Percentiles rank a stretch among this genome's conserved stretches.
These are phyloP conservation scores for Muscicapa striata DNA, from an alignment of 2,797 vertebrate species.

Conservation along the genomic window DNA sequence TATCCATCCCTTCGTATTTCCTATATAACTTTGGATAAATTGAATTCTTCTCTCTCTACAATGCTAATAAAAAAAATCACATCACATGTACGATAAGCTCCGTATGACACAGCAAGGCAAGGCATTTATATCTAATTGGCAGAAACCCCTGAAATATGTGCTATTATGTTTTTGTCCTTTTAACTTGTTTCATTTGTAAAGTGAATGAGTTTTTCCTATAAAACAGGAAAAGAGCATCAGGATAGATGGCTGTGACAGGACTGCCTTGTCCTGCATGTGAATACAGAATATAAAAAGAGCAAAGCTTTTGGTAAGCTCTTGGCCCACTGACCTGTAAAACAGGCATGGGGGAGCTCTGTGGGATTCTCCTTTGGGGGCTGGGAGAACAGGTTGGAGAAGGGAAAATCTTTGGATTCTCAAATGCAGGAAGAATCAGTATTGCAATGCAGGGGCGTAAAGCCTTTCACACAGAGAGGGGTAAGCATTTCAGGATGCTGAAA, in stretches of 20 bases:
- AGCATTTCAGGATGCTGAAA: neutral
- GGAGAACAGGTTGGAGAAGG: neutral
- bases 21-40: neutral
- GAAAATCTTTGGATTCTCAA: neutral
- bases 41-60: neutral
- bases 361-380: neutral
- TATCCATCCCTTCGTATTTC: accelerated
- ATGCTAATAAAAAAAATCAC: neutral
- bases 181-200: neutral
- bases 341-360: neutral
- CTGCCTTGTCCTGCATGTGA: neutral
- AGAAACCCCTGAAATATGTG: neutral
- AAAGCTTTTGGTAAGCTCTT: neutral
- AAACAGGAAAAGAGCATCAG: neutral
- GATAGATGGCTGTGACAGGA: neutral
- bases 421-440: neutral
- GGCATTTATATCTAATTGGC: neutral
- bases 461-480: neutral
- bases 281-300: neutral
- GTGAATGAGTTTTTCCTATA: neutral
- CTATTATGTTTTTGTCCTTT: neutral
- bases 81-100: neutral
- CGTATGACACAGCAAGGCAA: neutral
- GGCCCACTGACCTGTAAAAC: neutral
- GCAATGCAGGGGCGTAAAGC: neutral